phyloP scores from a whole-genome alignment of 2,113 vertebrate species.

The Grammomys surdaster region DNA sequence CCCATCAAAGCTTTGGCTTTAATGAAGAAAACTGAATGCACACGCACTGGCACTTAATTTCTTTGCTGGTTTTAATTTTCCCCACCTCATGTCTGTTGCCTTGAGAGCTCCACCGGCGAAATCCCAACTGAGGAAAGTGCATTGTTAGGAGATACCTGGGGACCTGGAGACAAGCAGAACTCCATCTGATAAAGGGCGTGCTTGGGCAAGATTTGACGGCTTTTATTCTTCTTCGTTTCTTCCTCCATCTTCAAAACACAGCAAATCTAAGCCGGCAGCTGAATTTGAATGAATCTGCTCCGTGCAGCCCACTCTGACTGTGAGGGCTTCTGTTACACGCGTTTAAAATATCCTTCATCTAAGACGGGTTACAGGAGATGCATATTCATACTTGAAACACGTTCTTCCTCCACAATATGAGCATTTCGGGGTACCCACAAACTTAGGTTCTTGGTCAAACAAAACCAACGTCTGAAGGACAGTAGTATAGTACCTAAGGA shows the following conservation, averaged over 20 bases:
- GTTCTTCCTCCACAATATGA: not conserved
- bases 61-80: not conserved
- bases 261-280: conserved; percentile 37
- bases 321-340: conserved; percentile 3
- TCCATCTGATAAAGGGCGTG: not conserved
- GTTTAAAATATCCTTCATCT: conserved; percentile 23
- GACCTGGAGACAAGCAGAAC: not conserved
- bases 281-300: conserved; percentile 16
- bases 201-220: not conserved
- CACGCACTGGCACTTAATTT: conserved; percentile 45
- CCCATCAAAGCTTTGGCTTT: conserved; percentile 30
- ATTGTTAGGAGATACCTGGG: not conserved
- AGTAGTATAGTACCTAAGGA: too few species aligned
- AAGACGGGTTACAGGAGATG: not conserved
- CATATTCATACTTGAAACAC: not conserved
- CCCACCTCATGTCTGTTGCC: not conserved
- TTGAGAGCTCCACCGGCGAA: conserved; percentile 38
- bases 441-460: conserved; percentile 5
- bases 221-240: conserved; percentile 27
- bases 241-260: conserved; percentile 38
- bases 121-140: not conserved
- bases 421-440: not conserved
- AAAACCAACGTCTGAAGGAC: conserved; percentile 14
- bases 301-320: not conserved
- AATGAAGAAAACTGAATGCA: not conserved